Percentiles rank a stretch among this genome's conserved stretches.
Conservation (phyloP, 2,113 vertebrate species). For the Rutilus rutilus region DNA sequence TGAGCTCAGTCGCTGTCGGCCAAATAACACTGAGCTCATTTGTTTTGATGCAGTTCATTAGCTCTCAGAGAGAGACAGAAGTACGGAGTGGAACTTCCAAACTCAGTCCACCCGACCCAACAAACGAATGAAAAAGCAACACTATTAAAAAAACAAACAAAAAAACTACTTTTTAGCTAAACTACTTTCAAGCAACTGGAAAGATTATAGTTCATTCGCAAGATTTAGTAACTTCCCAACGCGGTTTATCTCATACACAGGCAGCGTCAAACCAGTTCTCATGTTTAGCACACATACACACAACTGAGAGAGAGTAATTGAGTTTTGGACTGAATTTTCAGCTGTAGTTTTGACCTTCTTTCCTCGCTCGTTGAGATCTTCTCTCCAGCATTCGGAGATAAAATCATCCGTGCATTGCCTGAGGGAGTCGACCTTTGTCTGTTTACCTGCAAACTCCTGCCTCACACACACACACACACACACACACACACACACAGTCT, state of each 20-base stretch:
- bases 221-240: no score
- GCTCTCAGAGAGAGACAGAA: constrained; percentile 31
- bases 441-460: constrained; percentile 30
- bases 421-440: constrained; percentile 31
- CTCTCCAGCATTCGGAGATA: constrained; percentile 36
- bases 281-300: constrained; percentile 5
- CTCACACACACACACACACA: neutral
- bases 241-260: neutral
- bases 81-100: constrained; percentile 40
- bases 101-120: neutral
- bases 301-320: neutral
- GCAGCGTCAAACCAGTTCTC: neutral
- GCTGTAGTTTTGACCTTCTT: constrained; percentile 20
- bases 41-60: constrained; percentile 48
- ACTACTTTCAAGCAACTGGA: constrained; percentile 6
- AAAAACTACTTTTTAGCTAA: neutral
- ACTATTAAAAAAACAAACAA: neutral
- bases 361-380: constrained; percentile 1
- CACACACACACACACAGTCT: neutral
- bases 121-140: neutral
- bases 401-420: constrained; percentile 23
- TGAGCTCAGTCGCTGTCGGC: constrained; percentile 24
- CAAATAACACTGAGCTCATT: constrained; percentile 35
- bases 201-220: neutral
- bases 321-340: neutral